These are phyloP conservation scores for Enteromius mattozi DNA, from an alignment of 2,797 vertebrate species.

Conservation along the genomic window DNA sequence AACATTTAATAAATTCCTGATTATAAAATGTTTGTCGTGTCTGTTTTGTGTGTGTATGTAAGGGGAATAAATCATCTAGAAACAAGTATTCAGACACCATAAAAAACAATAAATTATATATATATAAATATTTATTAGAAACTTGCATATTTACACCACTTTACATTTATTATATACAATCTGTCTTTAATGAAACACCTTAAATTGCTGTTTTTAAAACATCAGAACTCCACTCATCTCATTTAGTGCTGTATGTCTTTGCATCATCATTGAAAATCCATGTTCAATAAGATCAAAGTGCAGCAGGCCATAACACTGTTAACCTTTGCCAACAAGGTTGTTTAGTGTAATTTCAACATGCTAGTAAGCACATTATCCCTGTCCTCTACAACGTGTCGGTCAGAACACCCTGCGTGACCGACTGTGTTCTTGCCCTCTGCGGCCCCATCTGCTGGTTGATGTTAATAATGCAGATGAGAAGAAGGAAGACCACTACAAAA, in stretches of 20 bases:
- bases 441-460: constrained; percentile 81
- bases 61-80: background rate
- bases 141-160: constrained; percentile 30
- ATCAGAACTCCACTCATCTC: background rate
- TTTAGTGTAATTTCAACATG: constrained; percentile 10
- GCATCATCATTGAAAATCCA: background rate
- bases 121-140: constrained; percentile 44
- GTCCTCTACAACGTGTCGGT: constrained; percentile 63
- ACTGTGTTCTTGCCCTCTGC: constrained; percentile 62
- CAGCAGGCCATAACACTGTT: constrained; percentile 36
- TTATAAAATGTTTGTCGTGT: background rate
- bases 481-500: constrained; percentile 80
- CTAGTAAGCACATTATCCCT: constrained; percentile 19
- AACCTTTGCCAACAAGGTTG: constrained; percentile 26
- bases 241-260: constrained; percentile 8
- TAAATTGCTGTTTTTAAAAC: background rate
- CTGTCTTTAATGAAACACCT: background rate
- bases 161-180: constrained; percentile 27
- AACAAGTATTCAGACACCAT: background rate
- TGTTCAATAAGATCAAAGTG: constrained; percentile 36
- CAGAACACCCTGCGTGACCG: constrained; percentile 61
- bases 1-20: constrained; percentile 6
- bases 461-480: constrained; percentile 83
- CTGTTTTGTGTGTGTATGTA: background rate
- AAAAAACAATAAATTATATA: background rate